Evolutionary conservation across 2,888 invertebrate genomes (phyloP).

Genomic region (Chrysolina haemoptera): DNA sequence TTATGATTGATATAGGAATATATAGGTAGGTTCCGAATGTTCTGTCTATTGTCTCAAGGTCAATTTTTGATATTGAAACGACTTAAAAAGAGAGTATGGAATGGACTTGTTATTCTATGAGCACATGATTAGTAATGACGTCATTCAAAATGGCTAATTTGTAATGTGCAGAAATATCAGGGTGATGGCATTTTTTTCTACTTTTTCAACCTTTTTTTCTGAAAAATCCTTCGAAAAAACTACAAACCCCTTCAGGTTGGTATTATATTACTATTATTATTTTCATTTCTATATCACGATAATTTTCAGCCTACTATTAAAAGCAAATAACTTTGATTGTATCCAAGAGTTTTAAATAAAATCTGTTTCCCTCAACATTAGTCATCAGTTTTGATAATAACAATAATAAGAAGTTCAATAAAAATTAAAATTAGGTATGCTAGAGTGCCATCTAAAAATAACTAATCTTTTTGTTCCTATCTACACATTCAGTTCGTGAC

Average conservation of each 20-base stretch:
- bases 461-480: slow-evolving; percentile 54
- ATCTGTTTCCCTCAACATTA: too few species aligned
- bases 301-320: background rate
- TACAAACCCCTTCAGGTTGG: slow-evolving; percentile 43
- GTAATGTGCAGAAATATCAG: slow-evolving; percentile 43
- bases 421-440: slow-evolving; percentile 35
- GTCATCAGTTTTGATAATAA: background rate
- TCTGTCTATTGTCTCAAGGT: too few species aligned
- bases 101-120: too few species aligned
- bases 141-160: slow-evolving; percentile 57
- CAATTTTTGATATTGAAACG: too few species aligned
- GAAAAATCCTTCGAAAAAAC: slow-evolving; percentile 35
- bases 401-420: slow-evolving; percentile 31
- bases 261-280: background rate
- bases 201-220: slow-evolving; percentile 52
- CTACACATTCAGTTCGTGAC: slow-evolving; percentile 54
- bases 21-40: too few species aligned
- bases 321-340: too few species aligned
- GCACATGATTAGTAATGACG: slow-evolving; percentile 40
- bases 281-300: background rate
- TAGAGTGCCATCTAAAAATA: slow-evolving; percentile 52
- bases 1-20: too few species aligned
- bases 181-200: slow-evolving; percentile 52
- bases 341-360: too few species aligned
- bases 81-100: too few species aligned